These are phyloP conservation scores for Clarias pachynema DNA, from an alignment of 2,797 vertebrate genomes.

Conservation along the genomic window DNA sequence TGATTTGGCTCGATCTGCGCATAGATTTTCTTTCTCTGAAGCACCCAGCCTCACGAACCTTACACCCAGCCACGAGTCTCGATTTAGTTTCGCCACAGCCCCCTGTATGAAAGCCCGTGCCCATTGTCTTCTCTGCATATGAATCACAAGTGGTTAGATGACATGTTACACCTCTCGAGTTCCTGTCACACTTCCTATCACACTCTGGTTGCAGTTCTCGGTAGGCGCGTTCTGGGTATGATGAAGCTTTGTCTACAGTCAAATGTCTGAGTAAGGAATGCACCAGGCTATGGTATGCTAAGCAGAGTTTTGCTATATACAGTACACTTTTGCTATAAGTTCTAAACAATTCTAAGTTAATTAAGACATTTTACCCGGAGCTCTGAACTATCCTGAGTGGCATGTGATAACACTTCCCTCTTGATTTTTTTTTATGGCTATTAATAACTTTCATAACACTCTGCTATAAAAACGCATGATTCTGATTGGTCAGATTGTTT, in stretches of 20 bases:
- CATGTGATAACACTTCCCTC: not conserved
- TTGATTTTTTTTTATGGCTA: not conserved
- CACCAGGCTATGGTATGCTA: no score
- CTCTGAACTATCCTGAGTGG: not conserved
- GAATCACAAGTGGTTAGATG: constrained; percentile 42
- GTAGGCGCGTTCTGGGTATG: constrained; percentile 13
- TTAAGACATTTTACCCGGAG: not conserved
- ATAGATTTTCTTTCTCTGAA: constrained; percentile 21
- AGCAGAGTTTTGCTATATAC: not conserved
- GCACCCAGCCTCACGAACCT: not conserved
- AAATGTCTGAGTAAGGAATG: not conserved
- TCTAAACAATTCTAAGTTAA: not conserved
- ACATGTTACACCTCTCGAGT: constrained; percentile 37
- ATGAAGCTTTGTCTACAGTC: not conserved
- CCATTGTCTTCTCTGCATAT: constrained; percentile 40
- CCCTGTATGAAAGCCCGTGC: constrained; percentile 16
- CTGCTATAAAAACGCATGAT: not conserved
- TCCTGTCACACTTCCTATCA: constrained; percentile 41
- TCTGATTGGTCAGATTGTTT: not conserved
- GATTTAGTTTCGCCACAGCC: constrained; percentile 33
- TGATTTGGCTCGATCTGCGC: not conserved
- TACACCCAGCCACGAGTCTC: constrained; percentile 7
- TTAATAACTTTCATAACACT: not conserved
- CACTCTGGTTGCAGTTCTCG: constrained; percentile 27
- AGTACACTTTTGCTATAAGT: no score